phyloP scores from a whole-genome alignment of 2,113 vertebrate species.

The Actenoides hombroni region DNA sequence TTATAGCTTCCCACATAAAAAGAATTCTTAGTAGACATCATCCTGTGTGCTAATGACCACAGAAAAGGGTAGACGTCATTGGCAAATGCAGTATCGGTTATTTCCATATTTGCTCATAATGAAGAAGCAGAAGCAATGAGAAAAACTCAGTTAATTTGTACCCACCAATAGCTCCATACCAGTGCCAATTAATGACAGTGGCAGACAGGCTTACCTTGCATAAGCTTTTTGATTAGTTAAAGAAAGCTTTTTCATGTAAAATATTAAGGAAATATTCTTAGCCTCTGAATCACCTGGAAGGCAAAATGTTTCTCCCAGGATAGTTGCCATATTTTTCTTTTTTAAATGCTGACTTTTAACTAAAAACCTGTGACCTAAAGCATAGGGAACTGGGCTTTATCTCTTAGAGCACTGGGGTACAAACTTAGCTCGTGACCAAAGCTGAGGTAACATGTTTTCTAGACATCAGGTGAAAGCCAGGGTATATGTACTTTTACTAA shows the following conservation, averaged over 20 bases:
- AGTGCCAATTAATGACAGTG: neutral
- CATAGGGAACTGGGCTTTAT: neutral
- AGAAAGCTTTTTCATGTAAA: neutral
- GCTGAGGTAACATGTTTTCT: neutral
- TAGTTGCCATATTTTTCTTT: neutral
- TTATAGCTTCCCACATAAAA: conserved; percentile 1
- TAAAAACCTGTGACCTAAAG: neutral
- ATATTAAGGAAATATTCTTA: neutral
- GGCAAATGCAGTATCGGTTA: neutral
- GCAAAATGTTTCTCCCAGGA: neutral
- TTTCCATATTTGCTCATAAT: neutral
- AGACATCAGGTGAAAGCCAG: neutral
- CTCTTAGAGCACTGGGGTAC: neutral
- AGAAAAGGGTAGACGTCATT: neutral
- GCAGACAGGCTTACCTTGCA: neutral
- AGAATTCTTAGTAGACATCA: neutral
- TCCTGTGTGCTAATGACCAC: neutral
- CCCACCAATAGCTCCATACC: neutral
- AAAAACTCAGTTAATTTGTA: neutral
- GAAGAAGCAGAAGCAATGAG: neutral
- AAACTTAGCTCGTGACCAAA: neutral
- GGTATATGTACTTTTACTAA: neutral
- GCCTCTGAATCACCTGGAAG: neutral
- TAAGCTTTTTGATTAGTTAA: neutral
- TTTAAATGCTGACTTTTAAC: neutral